Base-by-base conservation (phyloP, 1,140 invertebrate genomes). In the Lordiphosa collinella region DNA sequence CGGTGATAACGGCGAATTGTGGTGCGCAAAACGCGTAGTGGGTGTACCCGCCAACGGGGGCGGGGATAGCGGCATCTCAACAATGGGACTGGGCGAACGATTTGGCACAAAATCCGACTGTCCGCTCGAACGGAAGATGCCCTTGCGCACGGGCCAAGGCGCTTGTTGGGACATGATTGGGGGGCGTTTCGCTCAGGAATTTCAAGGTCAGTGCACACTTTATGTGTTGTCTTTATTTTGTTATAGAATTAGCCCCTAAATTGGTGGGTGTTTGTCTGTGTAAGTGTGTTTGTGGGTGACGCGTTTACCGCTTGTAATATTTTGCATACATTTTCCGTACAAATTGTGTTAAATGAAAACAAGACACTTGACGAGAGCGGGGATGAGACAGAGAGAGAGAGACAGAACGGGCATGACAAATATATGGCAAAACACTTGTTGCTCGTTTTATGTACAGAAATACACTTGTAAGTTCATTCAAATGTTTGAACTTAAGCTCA, bases 91-190 rank as follows among this genome's bases (percentile, higher is more conserved):
- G 16, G 88, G 88, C 38, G 88, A 87, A 50, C 88, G 84, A 7
- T 57, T 68, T 53, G 88, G 88, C 64, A 79, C 66, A 35, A 88
- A 89, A 50, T 89, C 82, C 14, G 89, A 89, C 57, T 89, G 89
- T 2, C 88, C 89, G 46, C 64, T 84, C 36, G 90, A 91, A 46
- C 91, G 91, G 68, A 92, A 92, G 80, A 92, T 91, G 64, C 93
- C 91, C 61, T 91, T 92, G 69, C 91, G 90, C 56, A 94, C 91
- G 43, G 93, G 92, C 93, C 93, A 94, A 79, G 93, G 93, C 73
- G 91, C 92, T 62, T 91, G 75, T 63, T 90, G 72, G 43, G 76
- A 86, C 86, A 87, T 88, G 35, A 10, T 41, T 10, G n/a, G 4
- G 11, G 10, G 12, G 14, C 36, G 36, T 9, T 13, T 48, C 8